phyloP scores from a whole-genome alignment of 1,140 invertebrate species.

The Drosophila murphyi region DNA sequence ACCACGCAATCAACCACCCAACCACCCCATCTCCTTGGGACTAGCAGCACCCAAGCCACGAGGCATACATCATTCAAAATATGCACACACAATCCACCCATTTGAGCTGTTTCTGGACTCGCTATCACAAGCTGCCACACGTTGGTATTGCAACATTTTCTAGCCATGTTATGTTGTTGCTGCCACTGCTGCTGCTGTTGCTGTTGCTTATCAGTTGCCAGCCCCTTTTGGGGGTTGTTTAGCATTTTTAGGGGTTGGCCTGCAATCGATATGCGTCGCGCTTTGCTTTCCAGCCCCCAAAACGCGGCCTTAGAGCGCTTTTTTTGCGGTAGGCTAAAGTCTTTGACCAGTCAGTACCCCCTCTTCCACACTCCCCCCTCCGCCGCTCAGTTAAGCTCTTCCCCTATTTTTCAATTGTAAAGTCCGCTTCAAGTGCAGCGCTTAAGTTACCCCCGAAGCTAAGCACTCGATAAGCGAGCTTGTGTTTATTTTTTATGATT shows the following conservation, averaged over 20 bases:
- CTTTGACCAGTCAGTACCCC: slow-evolving; percentile 54
- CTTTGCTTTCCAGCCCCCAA: not conserved
- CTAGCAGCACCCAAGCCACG: no score
- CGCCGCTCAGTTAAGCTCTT: slow-evolving; percentile 5
- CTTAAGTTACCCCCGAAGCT: slow-evolving; percentile 51
- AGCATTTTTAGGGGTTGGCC: slow-evolving; percentile 53
- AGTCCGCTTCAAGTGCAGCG: slow-evolving; percentile 28
- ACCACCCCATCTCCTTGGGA: not conserved
- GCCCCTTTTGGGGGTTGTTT: slow-evolving; percentile 65
- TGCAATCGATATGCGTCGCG: slow-evolving; percentile 68
- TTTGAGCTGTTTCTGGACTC: slow-evolving; percentile 38
- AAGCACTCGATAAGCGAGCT: slow-evolving; percentile 72
- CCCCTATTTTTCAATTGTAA: slow-evolving; percentile 1
- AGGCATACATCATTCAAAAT: slow-evolving; percentile 76
- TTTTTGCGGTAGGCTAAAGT: slow-evolving; percentile 66
- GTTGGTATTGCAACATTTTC: slow-evolving; percentile 80
- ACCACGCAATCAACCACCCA: slow-evolving; percentile 40
- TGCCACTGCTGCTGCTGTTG: slow-evolving; percentile 30
- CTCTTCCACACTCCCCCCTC: slow-evolving; percentile 1
- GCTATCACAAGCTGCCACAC: slow-evolving; percentile 81
- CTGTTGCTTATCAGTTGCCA: slow-evolving; percentile 68
- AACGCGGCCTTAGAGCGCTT: not conserved
- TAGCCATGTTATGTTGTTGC: slow-evolving; percentile 38
- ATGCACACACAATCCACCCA: slow-evolving; percentile 56
- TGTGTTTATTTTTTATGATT: slow-evolving; percentile 47